Evolutionary conservation across 1,140 invertebrate genomes (phyloP).

Genomic region (Bicyclus anynana): DNA sequence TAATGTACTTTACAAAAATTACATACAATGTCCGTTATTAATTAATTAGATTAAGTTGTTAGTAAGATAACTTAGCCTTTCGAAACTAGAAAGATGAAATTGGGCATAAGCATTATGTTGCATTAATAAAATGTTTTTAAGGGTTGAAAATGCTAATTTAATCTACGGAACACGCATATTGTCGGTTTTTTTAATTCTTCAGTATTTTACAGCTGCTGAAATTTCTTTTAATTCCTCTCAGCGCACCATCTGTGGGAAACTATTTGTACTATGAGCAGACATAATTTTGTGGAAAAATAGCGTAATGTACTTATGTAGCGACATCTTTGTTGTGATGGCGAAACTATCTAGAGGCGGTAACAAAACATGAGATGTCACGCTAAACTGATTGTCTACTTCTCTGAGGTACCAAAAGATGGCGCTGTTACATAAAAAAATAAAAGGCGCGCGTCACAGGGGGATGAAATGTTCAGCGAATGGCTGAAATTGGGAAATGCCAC

Average conservation of each 20-base stretch:
- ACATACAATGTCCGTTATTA: too few species aligned
- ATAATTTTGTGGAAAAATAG: background rate
- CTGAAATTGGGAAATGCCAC: conserved; percentile 50
- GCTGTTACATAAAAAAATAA: conserved; percentile 9
- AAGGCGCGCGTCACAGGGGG: conserved; percentile 18
- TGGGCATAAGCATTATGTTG: too few species aligned
- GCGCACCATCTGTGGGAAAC: background rate
- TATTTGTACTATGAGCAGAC: background rate
- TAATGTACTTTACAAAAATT: too few species aligned
- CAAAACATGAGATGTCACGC: background rate
- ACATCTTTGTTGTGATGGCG: background rate
- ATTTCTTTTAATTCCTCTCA: background rate
- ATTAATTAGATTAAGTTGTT: too few species aligned
- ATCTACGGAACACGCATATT: too few species aligned
- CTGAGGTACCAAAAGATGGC: conserved; percentile 30
- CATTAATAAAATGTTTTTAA: too few species aligned
- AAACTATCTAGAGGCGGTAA: background rate
- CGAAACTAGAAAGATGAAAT: too few species aligned
- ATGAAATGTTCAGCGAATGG: conserved; percentile 13
- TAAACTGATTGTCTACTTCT: background rate
- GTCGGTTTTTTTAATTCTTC: too few species aligned
- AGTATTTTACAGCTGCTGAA: too few species aligned
- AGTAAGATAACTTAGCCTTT: too few species aligned
- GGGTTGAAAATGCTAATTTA: too few species aligned
- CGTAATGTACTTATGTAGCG: background rate